Percentiles rank a stretch among this genome's conserved stretches.
Conservation (phyloP, 2,113 vertebrate species). For the Chrysemys picta region DNA sequence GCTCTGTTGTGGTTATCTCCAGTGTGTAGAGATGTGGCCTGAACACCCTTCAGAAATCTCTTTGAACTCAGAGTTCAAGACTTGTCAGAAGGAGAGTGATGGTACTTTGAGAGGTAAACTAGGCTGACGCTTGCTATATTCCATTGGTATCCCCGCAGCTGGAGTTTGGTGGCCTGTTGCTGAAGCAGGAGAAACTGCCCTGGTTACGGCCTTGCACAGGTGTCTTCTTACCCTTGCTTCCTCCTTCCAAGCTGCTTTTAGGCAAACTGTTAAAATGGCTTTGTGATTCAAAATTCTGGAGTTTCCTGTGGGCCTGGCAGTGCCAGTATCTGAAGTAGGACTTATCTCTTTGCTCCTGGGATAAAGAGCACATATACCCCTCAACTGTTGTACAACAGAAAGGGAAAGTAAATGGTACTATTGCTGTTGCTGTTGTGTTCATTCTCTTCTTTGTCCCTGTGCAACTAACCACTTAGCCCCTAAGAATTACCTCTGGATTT, state of each 20-base stretch:
- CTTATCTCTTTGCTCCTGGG: constrained; percentile 41
- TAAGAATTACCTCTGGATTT: constrained; percentile 26
- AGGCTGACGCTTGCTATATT: background rate
- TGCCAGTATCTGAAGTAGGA: constrained; percentile 33
- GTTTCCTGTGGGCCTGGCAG: constrained; percentile 38
- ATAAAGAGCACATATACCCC: constrained; percentile 1
- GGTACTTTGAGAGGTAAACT: background rate
- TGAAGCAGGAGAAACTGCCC: background rate
- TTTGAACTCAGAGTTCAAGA: background rate
- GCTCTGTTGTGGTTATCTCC: background rate
- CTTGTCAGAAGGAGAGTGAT: background rate
- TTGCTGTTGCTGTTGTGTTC: background rate
- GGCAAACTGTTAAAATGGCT: constrained; percentile 13
- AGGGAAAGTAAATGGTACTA: constrained; percentile 34
- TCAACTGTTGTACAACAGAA: constrained; percentile 40
- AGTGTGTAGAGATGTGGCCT: background rate
- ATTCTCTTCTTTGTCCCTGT: background rate
- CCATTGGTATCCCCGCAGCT: background rate
- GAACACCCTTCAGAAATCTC: background rate
- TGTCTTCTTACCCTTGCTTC: background rate
- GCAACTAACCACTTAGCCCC: constrained; percentile 54
- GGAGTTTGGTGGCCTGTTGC: background rate
- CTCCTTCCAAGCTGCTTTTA: background rate
- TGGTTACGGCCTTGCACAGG: background rate
- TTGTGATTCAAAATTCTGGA: constrained; percentile 61